Evolutionary conservation across 2,888 invertebrate genomes (phyloP), one percentile per base, ranked within the genome.

Genomic region (Zeuzera pyrina): DNA sequence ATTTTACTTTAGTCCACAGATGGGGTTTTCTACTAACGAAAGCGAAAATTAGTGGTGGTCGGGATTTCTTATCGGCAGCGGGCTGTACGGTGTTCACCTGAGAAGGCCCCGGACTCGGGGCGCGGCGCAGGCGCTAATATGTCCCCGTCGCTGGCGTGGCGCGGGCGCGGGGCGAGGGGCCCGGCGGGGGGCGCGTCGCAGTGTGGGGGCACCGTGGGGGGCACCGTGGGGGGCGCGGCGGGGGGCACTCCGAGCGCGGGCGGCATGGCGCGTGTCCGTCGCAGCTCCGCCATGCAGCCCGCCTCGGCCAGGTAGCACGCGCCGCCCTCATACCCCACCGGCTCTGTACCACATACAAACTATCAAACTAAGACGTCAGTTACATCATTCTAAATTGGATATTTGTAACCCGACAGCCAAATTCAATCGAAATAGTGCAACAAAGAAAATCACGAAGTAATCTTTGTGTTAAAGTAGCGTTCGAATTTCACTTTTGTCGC

Each of bases 81-180:
- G n/a, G n/a, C n/a, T n/a, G n/a, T n/a, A n/a, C n/a, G n/a, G n/a
- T n/a, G n/a, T n/a, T n/a, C 40, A 78, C 81, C 81, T 29, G 81
- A 81, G 38, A 81, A 74, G 0, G 81, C 81, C 1, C 72, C 77
- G 1, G 81, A 79, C 48, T 77, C 72, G 1, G 81, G 81, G 1
- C 81, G 44, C 5, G 51, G 57, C 6, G 66, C 55, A 1, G 74
- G 68, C 12, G 69, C 76, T 3, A 81, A 57, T n/a, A 79, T 76
- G 43, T 79, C 78, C 0, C 79, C 78, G 30, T 77, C 78, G 31
- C 76, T 72, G 40, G 76, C 74, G 38, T 76, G 76, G 0, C 77
- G 47, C 12, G 67, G 63, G 14, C 72, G 59, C 22, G 33, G 22
- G 15, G 36, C 13, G 3, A 36, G 14, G 31, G 34, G 16, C 21